Conservation (phyloP, 2,888 invertebrate species). For the Agrotis exclamationis region DNA sequence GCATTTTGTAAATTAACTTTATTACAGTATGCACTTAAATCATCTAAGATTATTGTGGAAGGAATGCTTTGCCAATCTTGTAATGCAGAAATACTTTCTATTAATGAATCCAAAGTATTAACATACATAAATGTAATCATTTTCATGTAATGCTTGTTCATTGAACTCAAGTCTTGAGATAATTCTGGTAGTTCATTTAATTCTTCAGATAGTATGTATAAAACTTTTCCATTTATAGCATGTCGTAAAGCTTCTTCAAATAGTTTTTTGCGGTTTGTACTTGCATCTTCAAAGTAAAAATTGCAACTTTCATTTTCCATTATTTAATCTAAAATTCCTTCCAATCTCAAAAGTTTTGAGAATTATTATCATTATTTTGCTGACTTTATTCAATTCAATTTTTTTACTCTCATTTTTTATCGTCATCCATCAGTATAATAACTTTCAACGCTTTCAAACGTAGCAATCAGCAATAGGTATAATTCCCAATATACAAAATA, state of each 20-base stretch:
- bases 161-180: conserved; percentile 79
- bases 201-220: conserved; percentile 83
- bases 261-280: conserved; percentile 78
- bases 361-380: too few species aligned
- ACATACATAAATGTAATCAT: conserved; percentile 87
- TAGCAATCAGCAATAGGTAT: too few species aligned
- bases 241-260: conserved; percentile 80
- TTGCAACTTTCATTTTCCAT: conserved; percentile 62
- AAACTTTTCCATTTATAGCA: conserved; percentile 82
- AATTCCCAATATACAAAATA: too few species aligned
- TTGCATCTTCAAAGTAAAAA: conserved; percentile 75
- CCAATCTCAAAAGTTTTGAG: background rate
- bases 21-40: conserved; percentile 78
- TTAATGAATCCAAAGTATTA: conserved; percentile 75
- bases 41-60: conserved; percentile 83
- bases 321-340: background rate
- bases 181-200: conserved; percentile 83
- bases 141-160: conserved; percentile 84
- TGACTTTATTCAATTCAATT: too few species aligned
- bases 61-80: conserved; percentile 84
- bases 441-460: too few species aligned
- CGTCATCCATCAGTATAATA: too few species aligned
- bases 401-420: too few species aligned
- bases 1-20: conserved; percentile 77
- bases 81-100: conserved; percentile 81